A percentile compares a stretch with the other conserved stretches of the same genome.
phyloP scores from a whole-genome alignment of 2,113 vertebrate species.

The Ageneiosus marmoratus region DNA sequence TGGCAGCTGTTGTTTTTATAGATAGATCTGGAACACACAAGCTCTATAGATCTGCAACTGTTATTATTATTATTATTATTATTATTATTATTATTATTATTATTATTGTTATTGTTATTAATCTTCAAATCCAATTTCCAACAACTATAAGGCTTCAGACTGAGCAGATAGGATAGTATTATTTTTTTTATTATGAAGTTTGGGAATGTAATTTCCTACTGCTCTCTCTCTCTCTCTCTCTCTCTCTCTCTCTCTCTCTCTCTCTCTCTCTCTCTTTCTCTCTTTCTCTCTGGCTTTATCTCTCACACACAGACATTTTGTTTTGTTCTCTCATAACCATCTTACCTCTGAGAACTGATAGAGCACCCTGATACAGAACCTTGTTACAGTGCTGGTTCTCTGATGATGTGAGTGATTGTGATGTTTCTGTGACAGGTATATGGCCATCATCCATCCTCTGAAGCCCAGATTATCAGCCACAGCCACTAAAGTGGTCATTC shows the following conservation, averaged over 20 bases:
- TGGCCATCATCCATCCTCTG: slow-evolving; percentile 86
- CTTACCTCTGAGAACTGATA: neutral
- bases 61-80: slow-evolving; percentile 1
- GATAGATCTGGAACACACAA: too few relatives aligned
- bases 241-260: neutral
- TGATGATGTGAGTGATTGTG: neutral
- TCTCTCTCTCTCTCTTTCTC: neutral
- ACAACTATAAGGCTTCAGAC: neutral
- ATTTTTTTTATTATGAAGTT: slow-evolving; percentile 3
- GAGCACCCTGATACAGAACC: neutral
- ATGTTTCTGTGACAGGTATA: slow-evolving; percentile 70
- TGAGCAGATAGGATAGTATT: neutral
- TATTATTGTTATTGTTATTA: neutral
- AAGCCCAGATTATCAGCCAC: slow-evolving; percentile 83
- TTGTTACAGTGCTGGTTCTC: neutral
- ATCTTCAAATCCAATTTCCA: neutral
- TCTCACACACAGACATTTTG: neutral
- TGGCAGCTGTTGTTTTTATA: too few relatives aligned
- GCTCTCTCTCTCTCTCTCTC: neutral
- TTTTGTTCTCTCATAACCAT: neutral
- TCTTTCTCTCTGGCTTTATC: neutral
- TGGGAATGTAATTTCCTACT: slow-evolving; percentile 25
- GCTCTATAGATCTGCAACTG: too few relatives aligned
- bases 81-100: neutral
- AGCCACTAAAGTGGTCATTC: slow-evolving; percentile 80